Conservation (phyloP, 2,888 invertebrate genomes). For the Lasioglossum figueresi region DNA sequence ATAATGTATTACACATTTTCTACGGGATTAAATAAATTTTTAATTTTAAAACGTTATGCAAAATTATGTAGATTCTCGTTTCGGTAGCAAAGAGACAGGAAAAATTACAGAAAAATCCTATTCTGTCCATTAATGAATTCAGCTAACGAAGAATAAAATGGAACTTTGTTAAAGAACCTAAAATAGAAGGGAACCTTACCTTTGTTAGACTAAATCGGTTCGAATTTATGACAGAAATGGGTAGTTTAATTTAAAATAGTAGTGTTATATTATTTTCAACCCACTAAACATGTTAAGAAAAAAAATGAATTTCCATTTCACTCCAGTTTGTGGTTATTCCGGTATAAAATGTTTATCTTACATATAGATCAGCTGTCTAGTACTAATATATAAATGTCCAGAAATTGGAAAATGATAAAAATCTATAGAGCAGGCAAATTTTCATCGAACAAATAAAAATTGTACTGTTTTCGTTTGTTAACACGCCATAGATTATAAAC, state of each 20-base stretch:
- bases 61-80: neutral
- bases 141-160: neutral
- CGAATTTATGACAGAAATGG: too few species aligned
- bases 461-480: too few species aligned
- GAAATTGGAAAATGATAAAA: too few species aligned
- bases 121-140: neutral
- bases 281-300: too few species aligned
- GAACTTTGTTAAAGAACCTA: neutral
- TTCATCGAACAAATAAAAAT: neutral
- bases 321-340: too few species aligned
- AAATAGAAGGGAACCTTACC: neutral
- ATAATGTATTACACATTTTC: neutral
- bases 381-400: too few species aligned
- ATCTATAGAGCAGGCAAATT: neutral
- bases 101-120: neutral
- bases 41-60: neutral
- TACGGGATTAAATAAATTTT: neutral
- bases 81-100: neutral
- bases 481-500: too few species aligned
- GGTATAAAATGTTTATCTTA: too few species aligned
- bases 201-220: neutral
- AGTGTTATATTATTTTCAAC: too few species aligned
- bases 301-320: too few species aligned
- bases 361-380: too few species aligned
- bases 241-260: too few species aligned